Percentiles rank a stretch among this genome's conserved stretches.
Conservation (phyloP, 2,113 vertebrate species). For the Festucalex cinctus region DNA sequence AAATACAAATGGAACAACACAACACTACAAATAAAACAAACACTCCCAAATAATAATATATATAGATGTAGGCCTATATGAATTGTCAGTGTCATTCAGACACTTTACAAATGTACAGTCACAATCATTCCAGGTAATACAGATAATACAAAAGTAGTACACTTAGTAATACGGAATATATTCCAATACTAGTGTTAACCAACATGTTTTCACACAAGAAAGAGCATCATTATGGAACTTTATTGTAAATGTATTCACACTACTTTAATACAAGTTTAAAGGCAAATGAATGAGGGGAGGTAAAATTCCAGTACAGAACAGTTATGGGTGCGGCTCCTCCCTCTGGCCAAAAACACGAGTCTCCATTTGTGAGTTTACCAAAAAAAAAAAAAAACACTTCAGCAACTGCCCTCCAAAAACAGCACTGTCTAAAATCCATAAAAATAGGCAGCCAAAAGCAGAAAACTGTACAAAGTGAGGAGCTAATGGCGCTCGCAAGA, state of each 20-base stretch:
- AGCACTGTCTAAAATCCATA: not conserved
- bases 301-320: slow-evolving; percentile 15
- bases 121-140: not conserved
- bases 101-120: not conserved
- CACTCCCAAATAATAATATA: not conserved
- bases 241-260: not conserved
- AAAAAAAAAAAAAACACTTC: slow-evolving; percentile 2
- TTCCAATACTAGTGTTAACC: not conserved
- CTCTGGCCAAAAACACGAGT: slow-evolving; percentile 35
- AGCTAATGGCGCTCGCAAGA: not conserved
- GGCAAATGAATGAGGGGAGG: slow-evolving; percentile 10
- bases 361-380: slow-evolving; percentile 43
- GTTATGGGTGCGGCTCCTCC: slow-evolving; percentile 60
- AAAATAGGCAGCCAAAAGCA: not conserved
- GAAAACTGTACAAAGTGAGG: not conserved
- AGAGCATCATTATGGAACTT: not conserved
- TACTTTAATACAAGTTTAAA: not conserved
- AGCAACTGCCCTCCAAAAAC: not conserved
- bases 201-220: not conserved
- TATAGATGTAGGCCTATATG: not conserved
- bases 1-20: not conserved
- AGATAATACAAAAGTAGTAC: not conserved
- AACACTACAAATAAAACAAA: not conserved
- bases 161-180: not conserved
- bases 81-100: not conserved